Base-by-base conservation (phyloP, 2,888 invertebrate genomes). In the Gasteruption jaculator region DNA sequence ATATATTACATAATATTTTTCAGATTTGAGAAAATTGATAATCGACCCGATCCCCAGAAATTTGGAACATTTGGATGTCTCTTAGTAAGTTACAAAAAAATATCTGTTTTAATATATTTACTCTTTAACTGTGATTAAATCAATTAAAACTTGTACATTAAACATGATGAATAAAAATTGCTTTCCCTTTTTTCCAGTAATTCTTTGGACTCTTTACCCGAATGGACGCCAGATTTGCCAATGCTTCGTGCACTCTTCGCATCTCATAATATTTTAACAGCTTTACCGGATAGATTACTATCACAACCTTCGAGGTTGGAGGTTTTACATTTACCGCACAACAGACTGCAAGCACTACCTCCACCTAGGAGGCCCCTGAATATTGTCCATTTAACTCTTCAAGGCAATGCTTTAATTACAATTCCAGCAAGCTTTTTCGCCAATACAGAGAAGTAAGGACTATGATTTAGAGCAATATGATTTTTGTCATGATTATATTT, bases 351-450 rank as follows among this genome's bases (percentile, higher is more conserved):
- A 47, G 77, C 78, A 33, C 75, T 89, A 26, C 87, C 87, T n/a
- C 79, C 80, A 21, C 80, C 86, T 63, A 81, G 84, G 46, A 73
- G 81, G 45, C 85, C 85, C 0, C 67, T 88, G 27, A 81, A 81
- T 63, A 81, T 85, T 60, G 73, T 73, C 39, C 73, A 73, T 46
- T 63, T 89, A 6, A 80, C 86, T 35, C 71, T 90, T 32, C 89
- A 90, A 63, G 85, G 85, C 61, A 90, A 90, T 66, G 83, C 82
- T 52, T 75, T 90, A 52, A 81, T 85, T 39, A 75, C 78, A 3
- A 68, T 90, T 41, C 88, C 90, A 6, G 81, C 81, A 46, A 86
- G 84, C 59, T 85, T 90, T 60, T 89, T 90, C 63, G 77, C 78
- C 20, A 68, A 71, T 29, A 72, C 73, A 2, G 65, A 71, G 47